These are phyloP conservation scores for Tenthredo livida DNA, from an alignment of 2,888 invertebrate species.

Conservation along the genomic window DNA sequence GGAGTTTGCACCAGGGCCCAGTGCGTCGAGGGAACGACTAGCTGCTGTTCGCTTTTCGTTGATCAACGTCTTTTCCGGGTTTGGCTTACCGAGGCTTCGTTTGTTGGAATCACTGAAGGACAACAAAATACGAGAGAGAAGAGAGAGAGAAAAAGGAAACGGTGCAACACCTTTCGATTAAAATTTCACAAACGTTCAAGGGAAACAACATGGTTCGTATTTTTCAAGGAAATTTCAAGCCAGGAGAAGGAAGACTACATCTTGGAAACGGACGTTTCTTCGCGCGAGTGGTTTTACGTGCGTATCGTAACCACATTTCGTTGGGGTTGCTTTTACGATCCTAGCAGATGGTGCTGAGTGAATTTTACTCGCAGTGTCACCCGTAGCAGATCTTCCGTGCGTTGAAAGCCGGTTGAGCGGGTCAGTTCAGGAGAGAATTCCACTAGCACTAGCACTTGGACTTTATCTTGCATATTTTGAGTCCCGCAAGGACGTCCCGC, in stretches of 20 bases:
- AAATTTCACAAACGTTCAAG: background rate
- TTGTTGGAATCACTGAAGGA: background rate
- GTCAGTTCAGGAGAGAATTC: slow-evolving; percentile 36
- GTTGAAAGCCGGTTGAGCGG: slow-evolving; percentile 35
- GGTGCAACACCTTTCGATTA: background rate
- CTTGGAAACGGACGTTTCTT: background rate
- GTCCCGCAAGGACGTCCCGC: background rate
- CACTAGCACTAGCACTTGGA: background rate
- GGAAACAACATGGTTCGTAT: background rate
- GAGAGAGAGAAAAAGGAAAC: background rate
- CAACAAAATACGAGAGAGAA: background rate
- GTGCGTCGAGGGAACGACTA: slow-evolving; percentile 58
- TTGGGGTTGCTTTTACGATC: slow-evolving; percentile 50
- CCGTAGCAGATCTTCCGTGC: slow-evolving; percentile 4
- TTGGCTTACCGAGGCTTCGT: background rate
- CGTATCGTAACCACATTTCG: slow-evolving; percentile 32
- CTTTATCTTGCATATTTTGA: background rate
- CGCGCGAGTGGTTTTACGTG: slow-evolving; percentile 48
- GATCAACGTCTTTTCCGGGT: slow-evolving; percentile 42
- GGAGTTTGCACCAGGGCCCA: slow-evolving; percentile 71
- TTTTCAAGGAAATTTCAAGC: background rate
- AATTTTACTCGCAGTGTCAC: slow-evolving; percentile 47
- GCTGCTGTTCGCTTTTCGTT: slow-evolving; percentile 36
- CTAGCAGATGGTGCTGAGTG: slow-evolving; percentile 47
- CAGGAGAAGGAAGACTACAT: background rate